Evolutionary conservation across 2,113 vertebrate species (phyloP).

Genomic region (Petaurus breviceps): DNA sequence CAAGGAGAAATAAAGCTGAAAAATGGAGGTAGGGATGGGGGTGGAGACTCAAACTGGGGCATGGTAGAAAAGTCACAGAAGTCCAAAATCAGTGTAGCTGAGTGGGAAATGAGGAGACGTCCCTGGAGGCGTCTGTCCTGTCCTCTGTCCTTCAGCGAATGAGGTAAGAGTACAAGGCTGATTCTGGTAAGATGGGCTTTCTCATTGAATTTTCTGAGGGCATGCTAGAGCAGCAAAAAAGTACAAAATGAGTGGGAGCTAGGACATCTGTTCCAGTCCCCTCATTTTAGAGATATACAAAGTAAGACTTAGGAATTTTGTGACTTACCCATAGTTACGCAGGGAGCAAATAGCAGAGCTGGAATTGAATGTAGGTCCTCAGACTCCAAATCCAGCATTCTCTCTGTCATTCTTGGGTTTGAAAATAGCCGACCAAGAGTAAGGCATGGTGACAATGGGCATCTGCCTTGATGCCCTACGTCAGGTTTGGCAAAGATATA

Average conservation of each 20-base stretch:
- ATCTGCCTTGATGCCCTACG: background rate
- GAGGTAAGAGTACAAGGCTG: too few relatives aligned
- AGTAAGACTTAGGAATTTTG: background rate
- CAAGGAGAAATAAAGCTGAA: background rate
- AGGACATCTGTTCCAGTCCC: background rate
- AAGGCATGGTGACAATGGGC: background rate
- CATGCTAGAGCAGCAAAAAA: background rate
- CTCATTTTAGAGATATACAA: background rate
- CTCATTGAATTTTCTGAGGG: background rate
- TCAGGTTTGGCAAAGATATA: background rate
- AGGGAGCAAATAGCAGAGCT: background rate
- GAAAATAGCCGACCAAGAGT: background rate
- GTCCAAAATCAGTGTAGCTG: background rate
- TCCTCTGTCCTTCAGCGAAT: too few relatives aligned
- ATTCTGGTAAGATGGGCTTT: background rate
- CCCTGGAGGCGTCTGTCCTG: background rate
- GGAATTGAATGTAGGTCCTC: background rate
- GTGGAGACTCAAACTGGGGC: background rate
- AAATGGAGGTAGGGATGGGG: background rate
- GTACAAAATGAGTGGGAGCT: background rate
- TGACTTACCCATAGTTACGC: background rate
- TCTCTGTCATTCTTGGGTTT: background rate
- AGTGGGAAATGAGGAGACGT: background rate
- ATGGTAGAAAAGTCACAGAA: background rate
- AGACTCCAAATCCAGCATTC: background rate